Conservation (phyloP, 2,888 invertebrate genomes). For the Macrophya annulata region DNA sequence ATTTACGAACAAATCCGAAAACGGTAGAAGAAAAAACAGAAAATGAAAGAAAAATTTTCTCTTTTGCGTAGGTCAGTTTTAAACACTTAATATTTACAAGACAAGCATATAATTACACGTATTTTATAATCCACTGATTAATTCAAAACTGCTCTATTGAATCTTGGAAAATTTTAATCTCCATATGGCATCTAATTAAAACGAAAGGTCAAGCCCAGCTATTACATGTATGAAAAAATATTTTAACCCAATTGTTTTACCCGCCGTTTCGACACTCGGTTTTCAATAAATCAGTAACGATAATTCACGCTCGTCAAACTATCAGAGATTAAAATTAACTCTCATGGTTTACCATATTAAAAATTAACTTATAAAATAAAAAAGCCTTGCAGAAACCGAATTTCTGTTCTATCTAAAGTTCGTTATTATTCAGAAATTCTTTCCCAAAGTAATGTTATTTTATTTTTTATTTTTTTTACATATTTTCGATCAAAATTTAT, state of each 20-base stretch:
- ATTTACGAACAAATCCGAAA: neutral
- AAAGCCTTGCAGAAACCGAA: neutral
- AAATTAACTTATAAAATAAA: neutral
- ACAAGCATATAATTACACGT: neutral
- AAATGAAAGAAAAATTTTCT: neutral
- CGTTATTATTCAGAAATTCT: too few relatives aligned
- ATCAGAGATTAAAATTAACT: neutral
- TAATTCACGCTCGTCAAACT: conserved; percentile 1
- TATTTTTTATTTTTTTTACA: too few relatives aligned
- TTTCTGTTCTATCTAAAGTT: neutral
- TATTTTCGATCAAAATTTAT: too few relatives aligned
- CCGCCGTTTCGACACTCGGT: neutral
- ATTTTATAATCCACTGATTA: neutral
- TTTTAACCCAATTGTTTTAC: conserved; percentile 12
- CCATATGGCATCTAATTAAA: neutral
- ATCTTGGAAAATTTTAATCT: neutral
- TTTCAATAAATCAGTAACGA: neutral
- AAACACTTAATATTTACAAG: too few relatives aligned
- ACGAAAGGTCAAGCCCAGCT: neutral
- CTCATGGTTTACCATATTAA: neutral
- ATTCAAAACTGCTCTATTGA: neutral
- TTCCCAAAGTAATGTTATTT: too few relatives aligned
- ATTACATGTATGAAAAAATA: neutral
- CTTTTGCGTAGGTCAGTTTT: too few relatives aligned
- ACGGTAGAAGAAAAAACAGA: neutral